A percentile compares a stretch with the other conserved stretches of the same genome.
Evolutionary conservation across 1,140 invertebrate species (phyloP).

Genomic region (Aphis gossypii): DNA sequence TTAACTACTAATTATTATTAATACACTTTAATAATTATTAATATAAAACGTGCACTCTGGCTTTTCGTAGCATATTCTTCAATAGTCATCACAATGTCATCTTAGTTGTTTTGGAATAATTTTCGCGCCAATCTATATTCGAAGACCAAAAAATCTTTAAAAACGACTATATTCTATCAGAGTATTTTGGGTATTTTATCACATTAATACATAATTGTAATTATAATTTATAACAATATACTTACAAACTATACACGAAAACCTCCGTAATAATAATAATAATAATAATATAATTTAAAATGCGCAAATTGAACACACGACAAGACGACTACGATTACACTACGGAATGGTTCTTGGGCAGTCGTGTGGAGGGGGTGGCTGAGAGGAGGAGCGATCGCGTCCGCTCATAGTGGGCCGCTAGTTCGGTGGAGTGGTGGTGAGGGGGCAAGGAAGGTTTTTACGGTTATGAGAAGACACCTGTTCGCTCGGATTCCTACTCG

Average conservation of each 20-base stretch:
- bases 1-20: background rate
- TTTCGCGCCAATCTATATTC: background rate
- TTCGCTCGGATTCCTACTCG: conserved; percentile 14
- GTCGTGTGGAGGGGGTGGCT: background rate
- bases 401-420: background rate
- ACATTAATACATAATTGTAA: background rate
- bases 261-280: background rate
- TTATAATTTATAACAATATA: background rate
- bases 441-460: conserved; percentile 46
- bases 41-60: background rate
- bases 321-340: background rate
- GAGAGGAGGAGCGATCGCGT: background rate
- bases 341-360: background rate
- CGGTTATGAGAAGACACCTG: conserved; percentile 57
- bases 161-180: no score
- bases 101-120: background rate
- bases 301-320: background rate
- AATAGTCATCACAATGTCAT: no score
- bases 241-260: background rate
- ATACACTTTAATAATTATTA: background rate
- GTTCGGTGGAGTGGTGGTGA: background rate
- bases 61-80: background rate
- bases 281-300: conserved; percentile 8
- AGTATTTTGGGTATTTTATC: background rate
- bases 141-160: background rate